Base-by-base conservation (phyloP, 2,113 vertebrate genomes). In the Lampris incognitus region DNA sequence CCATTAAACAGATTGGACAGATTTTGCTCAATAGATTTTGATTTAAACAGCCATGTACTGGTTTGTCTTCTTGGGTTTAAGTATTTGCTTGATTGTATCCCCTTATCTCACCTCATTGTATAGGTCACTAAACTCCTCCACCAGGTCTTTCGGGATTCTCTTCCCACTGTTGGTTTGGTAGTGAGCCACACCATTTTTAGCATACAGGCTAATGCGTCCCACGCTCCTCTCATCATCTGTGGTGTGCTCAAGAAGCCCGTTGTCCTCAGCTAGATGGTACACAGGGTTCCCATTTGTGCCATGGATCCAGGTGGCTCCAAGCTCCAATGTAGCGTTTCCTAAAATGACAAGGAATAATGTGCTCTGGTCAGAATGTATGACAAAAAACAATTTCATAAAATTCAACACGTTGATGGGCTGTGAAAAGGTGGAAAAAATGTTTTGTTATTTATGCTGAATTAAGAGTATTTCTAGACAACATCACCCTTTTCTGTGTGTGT, bases 241-340 rank as follows among this genome's bases (percentile, higher is more conserved):
- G 85, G 97, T 98, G 92, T 98, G 95, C 78, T 98, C 97, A 77
- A 99, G 94, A 78, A 99, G 95, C 77, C 97, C 95, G 72, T 96
- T 98, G 87, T 98, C 97, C 95, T 99, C 95, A 82, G 98, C 98
- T 97, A 99, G 95, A 96, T 99, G 98, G 93, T 98, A 99, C 92
- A 99, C 90, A 41, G 98, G 98, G 88, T 99, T 99, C 90, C 98
- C 98, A 54, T 96, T 95, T 80, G 97, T 96, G 70, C 98, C 97
- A 95, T 99, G 98, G 92, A 99, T 99, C 97, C 97, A 99, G 87
- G 97, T 99, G 84, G 98, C 98, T 95, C 98, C 98, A 88, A 99
- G 96, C 74, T 99, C 98, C 96, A 99, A 96, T 92, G 95, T 97
- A 73, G 97, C 91, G 94, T 95, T 93, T 90, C 95, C 97, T 99